Evolutionary conservation across 2,113 vertebrate species (phyloP), one percentile per base, ranked within the genome.

Genomic region (Strix aluco): DNA sequence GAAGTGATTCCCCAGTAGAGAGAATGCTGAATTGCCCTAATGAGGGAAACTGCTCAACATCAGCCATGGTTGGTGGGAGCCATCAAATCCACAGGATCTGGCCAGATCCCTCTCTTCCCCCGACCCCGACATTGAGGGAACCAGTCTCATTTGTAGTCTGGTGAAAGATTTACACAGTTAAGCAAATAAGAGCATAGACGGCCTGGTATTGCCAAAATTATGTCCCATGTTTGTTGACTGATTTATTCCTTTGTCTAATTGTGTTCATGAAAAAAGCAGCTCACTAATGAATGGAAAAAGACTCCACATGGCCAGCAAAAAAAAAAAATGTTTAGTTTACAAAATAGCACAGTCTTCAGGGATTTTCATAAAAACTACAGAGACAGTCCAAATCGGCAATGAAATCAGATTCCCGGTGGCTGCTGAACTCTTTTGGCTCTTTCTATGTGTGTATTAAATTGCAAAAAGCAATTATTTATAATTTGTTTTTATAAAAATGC

Each of bases 221-320:
- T 42, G 79, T 95, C 85, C 79, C 62, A 40, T 70, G 51, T 91
- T 95, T 91, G 89, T 81, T 95, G 94, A 96, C 94, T 95, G 96
- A 97, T 97, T 97, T 97, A 96, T 97, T 93, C 84, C 57, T 91
- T 96, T 97, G 87, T 97, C 84, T 97, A 96, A 97, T 90, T 95
- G 87, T 93, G 78, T 77, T 95, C 77, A 77, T 3, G 5, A 82
- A 92, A 80, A 91, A 94, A 55, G 27, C 80, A 81, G 84, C 67
- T 94, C 59, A 25, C 62, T 97, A 97, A 97, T 94, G 96, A 96
- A 97, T 90, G 96, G 95, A 97, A 97, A 97, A 95, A 91, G 74
- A 90, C 49, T 91, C 58, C 71, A 95, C 74, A 85, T 52, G 92
- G 95, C 95, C 83, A 97, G 73, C 5, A 73, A 65, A 86, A 84